phyloP scores from a whole-genome alignment of 2,113 vertebrate species.

The Hymenochirus boettgeri region DNA sequence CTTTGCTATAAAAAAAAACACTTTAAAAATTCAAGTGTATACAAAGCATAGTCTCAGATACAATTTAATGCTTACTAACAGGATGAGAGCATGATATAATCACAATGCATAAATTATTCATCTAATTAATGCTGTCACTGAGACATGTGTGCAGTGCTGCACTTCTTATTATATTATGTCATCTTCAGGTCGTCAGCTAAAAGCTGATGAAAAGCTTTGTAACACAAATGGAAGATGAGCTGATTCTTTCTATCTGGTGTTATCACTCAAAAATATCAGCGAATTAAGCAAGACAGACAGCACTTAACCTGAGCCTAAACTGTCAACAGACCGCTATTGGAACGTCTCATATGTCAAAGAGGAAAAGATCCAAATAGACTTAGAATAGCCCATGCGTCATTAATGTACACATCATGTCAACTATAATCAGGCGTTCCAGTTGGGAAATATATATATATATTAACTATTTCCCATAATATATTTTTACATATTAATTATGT shows the following conservation, averaged over 20 bases:
- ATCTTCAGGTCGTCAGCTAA: constrained; percentile 44
- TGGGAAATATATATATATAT: constrained; percentile 25
- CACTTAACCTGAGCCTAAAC: constrained; percentile 14
- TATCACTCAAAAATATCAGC: constrained; percentile 27
- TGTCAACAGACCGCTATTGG: constrained; percentile 36
- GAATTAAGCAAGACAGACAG: constrained; percentile 16
- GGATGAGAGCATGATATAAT: constrained; percentile 24
- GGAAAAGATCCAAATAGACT: constrained; percentile 17
- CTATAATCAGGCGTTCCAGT: constrained; percentile 17
- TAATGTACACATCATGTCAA: constrained; percentile 13
- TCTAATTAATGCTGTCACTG: constrained; percentile 12
- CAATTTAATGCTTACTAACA: too few relatives aligned
- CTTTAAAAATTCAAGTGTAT: too few relatives aligned
- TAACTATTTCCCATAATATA: constrained; percentile 2
- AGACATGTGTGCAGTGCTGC: constrained; percentile 45
- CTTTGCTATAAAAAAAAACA: too few relatives aligned
- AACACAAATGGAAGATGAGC: constrained; percentile 39
- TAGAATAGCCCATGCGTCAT: constrained; percentile 11
- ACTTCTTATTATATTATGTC: constrained; percentile 48
- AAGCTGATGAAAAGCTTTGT: constrained; percentile 34
- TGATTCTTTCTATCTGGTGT: constrained; percentile 32
- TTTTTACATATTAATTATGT: too few relatives aligned
- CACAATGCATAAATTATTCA: constrained; percentile 25
- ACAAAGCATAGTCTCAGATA: too few relatives aligned
- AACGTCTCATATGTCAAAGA: constrained; percentile 30